These are phyloP conservation scores for Harpagus bidentatus DNA, from an alignment of 2,113 vertebrate species.

Conservation along the genomic window DNA sequence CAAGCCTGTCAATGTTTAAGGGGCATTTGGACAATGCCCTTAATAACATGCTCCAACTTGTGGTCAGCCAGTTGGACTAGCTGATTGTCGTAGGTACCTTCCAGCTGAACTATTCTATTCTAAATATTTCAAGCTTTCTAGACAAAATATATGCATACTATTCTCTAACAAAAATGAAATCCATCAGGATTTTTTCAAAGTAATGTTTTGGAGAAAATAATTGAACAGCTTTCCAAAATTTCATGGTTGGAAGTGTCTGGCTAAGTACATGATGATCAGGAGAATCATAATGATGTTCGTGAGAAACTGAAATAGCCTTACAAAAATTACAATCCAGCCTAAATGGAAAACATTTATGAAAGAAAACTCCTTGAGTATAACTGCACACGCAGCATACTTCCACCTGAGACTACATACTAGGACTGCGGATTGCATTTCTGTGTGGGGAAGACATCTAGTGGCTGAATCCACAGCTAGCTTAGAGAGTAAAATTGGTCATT, in stretches of 20 bases:
- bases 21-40: background rate
- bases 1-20: background rate
- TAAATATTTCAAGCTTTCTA: background rate
- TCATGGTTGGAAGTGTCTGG: background rate
- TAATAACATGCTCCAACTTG: background rate
- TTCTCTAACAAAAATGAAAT: background rate
- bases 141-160: background rate
- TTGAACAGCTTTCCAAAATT: background rate
- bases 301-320: background rate
- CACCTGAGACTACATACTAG: background rate
- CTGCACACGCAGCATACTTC: background rate
- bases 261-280: background rate
- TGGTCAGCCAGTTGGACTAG: background rate
- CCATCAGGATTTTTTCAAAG: background rate
- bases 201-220: background rate
- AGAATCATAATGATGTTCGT: background rate
- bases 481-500: background rate
- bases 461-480: background rate
- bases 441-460: background rate
- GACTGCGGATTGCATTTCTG: background rate
- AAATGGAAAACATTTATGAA: background rate
- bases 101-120: background rate
- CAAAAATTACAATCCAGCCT: background rate
- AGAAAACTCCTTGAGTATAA: background rate
- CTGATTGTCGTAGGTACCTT: background rate